Evolutionary conservation across 2,888 invertebrate species (phyloP).

Genomic region (Pandemis corylana): DNA sequence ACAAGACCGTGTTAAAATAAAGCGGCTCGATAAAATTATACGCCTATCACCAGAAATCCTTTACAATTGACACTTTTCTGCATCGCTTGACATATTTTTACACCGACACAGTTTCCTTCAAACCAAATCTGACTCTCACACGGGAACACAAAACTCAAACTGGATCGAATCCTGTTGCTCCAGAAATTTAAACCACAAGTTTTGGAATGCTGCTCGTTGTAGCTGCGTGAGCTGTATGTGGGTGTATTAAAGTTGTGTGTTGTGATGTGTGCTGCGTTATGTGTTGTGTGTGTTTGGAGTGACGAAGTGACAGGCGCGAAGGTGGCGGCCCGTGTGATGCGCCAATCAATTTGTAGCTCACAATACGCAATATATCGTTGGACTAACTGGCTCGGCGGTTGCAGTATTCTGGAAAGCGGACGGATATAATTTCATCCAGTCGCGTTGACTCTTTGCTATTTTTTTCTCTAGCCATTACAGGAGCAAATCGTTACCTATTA

Average conservation of each 20-base stretch:
- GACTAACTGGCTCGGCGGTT: slow-evolving; percentile 69
- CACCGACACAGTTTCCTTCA: slow-evolving; percentile 42
- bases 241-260: slow-evolving; percentile 16
- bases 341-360: slow-evolving; percentile 81
- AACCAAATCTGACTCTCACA: slow-evolving; percentile 13
- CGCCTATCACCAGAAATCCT: slow-evolving; percentile 48
- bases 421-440: not conserved
- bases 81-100: slow-evolving; percentile 53
- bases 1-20: slow-evolving; percentile 10
- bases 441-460: not conserved
- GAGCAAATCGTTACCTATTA: too few relatives aligned
- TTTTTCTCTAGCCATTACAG: too few relatives aligned
- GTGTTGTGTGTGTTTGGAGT: slow-evolving; percentile 62
- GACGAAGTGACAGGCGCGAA: slow-evolving; percentile 76
- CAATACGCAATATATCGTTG: slow-evolving; percentile 79
- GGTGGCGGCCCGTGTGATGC: slow-evolving; percentile 74
- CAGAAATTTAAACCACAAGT: slow-evolving; percentile 28
- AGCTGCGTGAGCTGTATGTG: not conserved
- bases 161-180: slow-evolving; percentile 9
- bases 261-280: slow-evolving; percentile 31
- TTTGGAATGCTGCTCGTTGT: slow-evolving; percentile 1
- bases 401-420: slow-evolving; percentile 56
- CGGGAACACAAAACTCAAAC: slow-evolving; percentile 2
- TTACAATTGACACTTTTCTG: slow-evolving; percentile 51
- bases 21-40: slow-evolving; percentile 42